Evolutionary conservation across 2,888 invertebrate species (phyloP), one percentile per base, ranked within the genome.

Genomic region (Nesidiocoris tenuis): DNA sequence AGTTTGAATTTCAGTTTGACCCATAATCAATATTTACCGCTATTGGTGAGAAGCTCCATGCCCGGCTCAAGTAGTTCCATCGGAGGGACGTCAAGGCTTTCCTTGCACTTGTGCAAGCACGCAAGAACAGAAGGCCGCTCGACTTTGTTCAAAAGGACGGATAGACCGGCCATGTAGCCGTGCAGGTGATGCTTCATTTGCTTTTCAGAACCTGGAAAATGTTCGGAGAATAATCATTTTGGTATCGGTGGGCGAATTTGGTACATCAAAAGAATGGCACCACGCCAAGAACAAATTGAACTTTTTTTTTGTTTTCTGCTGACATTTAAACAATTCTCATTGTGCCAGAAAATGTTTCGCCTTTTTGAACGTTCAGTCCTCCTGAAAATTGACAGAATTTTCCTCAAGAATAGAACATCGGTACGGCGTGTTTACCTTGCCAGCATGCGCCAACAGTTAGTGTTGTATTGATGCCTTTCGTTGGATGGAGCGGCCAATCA

Each of bases 401-500:
- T n/a, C n/a, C n/a, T n/a, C n/a, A n/a, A n/a, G n/a, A n/a, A n/a
- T n/a, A n/a, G n/a, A n/a, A n/a, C n/a, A n/a, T n/a, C n/a, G n/a
- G n/a, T n/a, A n/a, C n/a, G n/a, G n/a, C n/a, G n/a, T n/a, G n/a
- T 76, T 82, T 83, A 90, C 91, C 93, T 85, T 98, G 98, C 94
- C 96, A 99, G 86, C 99, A 99, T 23, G 98, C 98, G 0, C 98
- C 99, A 0, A 98, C 91, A 0, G 94, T 92, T 59, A 98, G 86
- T 3, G 95, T 96, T 7, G 98, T 98, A 83, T 95, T 95, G 80
- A 95, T 90, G 0, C 93, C 95, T 81, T 94, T 94, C 0, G 97
- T 95, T 7, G 96, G 95, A 84, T 98, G 98, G 61, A 99, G 87
- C 0, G 98, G 98, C 98, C 98, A 98, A 86, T 99, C 99, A 83